Evolutionary conservation across 1,140 invertebrate species (phyloP).

Genomic region (Planococcus citri): DNA sequence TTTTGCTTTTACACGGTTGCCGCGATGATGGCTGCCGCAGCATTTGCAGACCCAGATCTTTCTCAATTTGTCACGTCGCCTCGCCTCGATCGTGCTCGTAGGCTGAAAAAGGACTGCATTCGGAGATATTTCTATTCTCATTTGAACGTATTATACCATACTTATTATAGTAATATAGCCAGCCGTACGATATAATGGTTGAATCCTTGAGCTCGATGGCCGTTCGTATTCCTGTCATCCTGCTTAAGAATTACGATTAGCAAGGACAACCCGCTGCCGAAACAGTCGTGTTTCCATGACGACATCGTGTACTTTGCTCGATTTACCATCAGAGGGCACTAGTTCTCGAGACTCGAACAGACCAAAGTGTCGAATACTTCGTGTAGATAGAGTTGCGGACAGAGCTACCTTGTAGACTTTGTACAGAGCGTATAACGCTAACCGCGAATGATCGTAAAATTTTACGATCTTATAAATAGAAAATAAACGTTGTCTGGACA

Average conservation of each 20-base stretch:
- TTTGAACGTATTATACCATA: no score
- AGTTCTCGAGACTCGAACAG: not conserved
- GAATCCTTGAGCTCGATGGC: not conserved
- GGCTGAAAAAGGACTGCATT: no score
- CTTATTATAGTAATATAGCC: no score
- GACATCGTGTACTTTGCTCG: not conserved
- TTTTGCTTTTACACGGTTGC: no score
- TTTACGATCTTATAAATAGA: constrained; percentile 18
- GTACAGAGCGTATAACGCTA: not conserved
- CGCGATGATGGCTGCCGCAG: no score
- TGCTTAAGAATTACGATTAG: not conserved
- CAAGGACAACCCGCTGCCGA: not conserved
- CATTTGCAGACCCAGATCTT: no score
- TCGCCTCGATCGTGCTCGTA: no score
- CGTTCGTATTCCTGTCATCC: constrained; percentile 1
- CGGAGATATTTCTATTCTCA: no score
- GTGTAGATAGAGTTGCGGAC: constrained; percentile 6
- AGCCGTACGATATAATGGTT: not conserved
- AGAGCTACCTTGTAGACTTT: not conserved
- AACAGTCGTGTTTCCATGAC: not conserved
- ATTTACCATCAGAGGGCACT: constrained; percentile 1
- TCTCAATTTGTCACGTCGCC: not conserved
- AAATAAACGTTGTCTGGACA: constrained; percentile 11
- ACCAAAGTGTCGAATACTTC: not conserved
- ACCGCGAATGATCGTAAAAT: constrained; percentile 11